Percentiles rank a stretch among this genome's conserved stretches.
These are phyloP conservation scores for Neodiprion virginianus DNA, from an alignment of 1,140 invertebrate species.

Conservation along the genomic window DNA sequence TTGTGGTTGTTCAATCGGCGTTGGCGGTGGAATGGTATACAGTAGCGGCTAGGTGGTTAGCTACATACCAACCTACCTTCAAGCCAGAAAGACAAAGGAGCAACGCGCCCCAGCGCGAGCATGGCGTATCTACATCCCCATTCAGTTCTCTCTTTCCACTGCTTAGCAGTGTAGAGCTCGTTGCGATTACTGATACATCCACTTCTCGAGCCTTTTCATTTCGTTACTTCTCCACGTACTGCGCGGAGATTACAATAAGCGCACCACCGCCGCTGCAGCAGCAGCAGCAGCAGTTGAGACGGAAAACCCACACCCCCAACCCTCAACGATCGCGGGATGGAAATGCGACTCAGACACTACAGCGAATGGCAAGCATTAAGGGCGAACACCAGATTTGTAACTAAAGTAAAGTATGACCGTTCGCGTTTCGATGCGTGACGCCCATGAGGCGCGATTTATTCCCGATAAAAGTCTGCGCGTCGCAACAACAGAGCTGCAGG, in stretches of 20 bases:
- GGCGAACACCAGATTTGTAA: no score
- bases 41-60: background rate
- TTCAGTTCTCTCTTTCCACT: slow-evolving; percentile 24
- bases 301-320: no score
- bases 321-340: no score
- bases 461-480: no score
- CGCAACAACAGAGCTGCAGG: no score
- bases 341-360: no score
- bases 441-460: no score
- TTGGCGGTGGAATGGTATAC: background rate
- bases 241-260: slow-evolving; percentile 29
- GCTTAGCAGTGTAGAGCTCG: slow-evolving; percentile 18
- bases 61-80: background rate
- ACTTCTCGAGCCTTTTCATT: slow-evolving; percentile 46
- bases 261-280: background rate
- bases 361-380: no score
- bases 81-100: background rate
- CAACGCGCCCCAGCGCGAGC: slow-evolving; percentile 38
- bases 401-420: no score
- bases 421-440: no score
- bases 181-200: slow-evolving; percentile 57
- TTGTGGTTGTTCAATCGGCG: slow-evolving; percentile 1
- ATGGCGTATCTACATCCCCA: slow-evolving; percentile 60
- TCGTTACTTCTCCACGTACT: slow-evolving; percentile 27
- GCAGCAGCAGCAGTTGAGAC: no score